A percentile compares a stretch with the other conserved stretches of the same genome.
These are phyloP conservation scores for Tipula unca DNA, from an alignment of 2,888 invertebrate species.

Conservation along the genomic window DNA sequence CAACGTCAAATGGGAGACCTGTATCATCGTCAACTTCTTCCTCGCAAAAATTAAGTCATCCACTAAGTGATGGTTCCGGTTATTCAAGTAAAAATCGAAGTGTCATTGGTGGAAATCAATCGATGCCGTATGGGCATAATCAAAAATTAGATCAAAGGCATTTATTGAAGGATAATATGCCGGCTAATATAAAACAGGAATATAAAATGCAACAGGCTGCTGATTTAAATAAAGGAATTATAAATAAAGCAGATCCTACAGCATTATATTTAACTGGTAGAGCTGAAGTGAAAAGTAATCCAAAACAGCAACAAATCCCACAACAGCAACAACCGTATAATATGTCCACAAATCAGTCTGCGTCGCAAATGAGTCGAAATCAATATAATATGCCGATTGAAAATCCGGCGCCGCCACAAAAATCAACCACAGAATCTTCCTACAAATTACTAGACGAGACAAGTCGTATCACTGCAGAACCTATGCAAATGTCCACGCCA, in stretches of 20 bases:
- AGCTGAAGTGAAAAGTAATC: not conserved
- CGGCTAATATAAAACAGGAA: not conserved
- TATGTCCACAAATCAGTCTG: not conserved
- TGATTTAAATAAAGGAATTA: not conserved
- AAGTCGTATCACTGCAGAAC: not conserved
- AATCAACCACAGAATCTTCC: constrained; percentile 29
- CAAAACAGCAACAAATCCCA: constrained; percentile 22
- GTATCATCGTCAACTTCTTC: not conserved
- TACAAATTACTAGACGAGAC: constrained; percentile 23
- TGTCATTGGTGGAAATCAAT: not conserved
- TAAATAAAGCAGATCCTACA: not conserved
- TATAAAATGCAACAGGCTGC: constrained; percentile 17
- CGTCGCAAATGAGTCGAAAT: not conserved
- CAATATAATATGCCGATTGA: not conserved
- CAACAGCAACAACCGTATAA: not conserved
- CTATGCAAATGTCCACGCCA: constrained; percentile 30
- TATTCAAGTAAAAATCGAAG: not conserved
- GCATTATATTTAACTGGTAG: not conserved
- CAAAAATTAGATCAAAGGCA: constrained; percentile 10
- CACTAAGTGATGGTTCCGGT: not conserved
- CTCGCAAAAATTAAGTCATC: not conserved
- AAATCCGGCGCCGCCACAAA: constrained; percentile 23
- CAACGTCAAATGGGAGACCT: not conserved
- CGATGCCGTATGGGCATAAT: not conserved
- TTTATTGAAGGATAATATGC: not conserved